These are phyloP conservation scores for Lordiphosa collinella DNA, from an alignment of 1,140 invertebrate species.

Conservation along the genomic window DNA sequence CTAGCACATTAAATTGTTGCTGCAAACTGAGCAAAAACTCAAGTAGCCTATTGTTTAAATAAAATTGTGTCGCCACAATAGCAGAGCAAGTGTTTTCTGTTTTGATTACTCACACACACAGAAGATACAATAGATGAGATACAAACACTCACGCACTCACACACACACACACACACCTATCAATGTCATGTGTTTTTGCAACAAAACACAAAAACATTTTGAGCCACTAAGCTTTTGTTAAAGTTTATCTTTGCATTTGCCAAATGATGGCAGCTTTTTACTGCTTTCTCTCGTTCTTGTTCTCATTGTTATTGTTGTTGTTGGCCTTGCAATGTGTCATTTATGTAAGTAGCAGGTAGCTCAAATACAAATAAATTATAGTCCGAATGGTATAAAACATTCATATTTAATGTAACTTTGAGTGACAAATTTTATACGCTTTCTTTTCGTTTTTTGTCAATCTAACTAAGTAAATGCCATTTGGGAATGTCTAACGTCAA, in stretches of 20 bases:
- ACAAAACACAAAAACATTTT: slow-evolving; percentile 64
- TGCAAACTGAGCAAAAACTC: slow-evolving; percentile 60
- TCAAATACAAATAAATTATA: slow-evolving; percentile 56
- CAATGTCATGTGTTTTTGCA: slow-evolving; percentile 53
- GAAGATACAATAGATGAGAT: slow-evolving; percentile 35
- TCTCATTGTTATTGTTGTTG: slow-evolving; percentile 10
- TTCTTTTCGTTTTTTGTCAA: slow-evolving; percentile 16
- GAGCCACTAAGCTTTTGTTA: slow-evolving; percentile 73
- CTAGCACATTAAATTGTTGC: slow-evolving; percentile 48
- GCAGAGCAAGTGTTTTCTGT: slow-evolving; percentile 54
- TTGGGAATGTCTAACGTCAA: neutral
- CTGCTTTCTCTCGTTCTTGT: slow-evolving; percentile 18
- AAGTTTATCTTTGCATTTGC: slow-evolving; percentile 71
- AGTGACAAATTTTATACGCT: slow-evolving; percentile 12
- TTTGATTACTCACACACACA: slow-evolving; percentile 60
- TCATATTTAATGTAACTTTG: slow-evolving; percentile 45
- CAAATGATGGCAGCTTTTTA: slow-evolving; percentile 56
- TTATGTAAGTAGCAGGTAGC: slow-evolving; percentile 55
- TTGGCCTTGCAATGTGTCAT: slow-evolving; percentile 37
- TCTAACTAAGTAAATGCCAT: slow-evolving; percentile 6
- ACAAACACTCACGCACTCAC: too few relatives aligned
- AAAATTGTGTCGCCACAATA: slow-evolving; percentile 62
- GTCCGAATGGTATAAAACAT: slow-evolving; percentile 25
- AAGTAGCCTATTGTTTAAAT: slow-evolving; percentile 74
- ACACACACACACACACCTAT: slow-evolving; percentile 19